Conservation (phyloP, 1,140 invertebrate genomes). For the Protaetia brevitarsis region DNA sequence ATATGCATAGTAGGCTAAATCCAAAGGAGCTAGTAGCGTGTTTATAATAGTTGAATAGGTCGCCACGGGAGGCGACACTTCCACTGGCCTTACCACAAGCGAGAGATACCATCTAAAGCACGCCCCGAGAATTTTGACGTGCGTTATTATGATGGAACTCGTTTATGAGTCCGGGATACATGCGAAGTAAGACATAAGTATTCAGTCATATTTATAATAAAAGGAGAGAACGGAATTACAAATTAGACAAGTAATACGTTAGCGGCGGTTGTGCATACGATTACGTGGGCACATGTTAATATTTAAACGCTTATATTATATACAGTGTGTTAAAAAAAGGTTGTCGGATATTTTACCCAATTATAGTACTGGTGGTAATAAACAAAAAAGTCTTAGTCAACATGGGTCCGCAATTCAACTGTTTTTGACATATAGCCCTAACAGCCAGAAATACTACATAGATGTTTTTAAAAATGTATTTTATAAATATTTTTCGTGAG, state of each 20-base stretch:
- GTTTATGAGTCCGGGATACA: constrained; percentile 27
- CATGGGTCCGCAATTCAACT: no score
- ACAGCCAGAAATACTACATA: no score
- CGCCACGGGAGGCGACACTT: constrained; percentile 41
- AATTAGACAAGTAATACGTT: constrained; percentile 21
- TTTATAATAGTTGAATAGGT: constrained; percentile 42
- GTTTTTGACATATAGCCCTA: no score
- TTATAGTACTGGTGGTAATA: no score
- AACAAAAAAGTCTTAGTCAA: no score
- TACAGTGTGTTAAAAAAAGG: neutral
- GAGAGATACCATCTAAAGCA: constrained; percentile 39
- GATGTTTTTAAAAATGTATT: no score
- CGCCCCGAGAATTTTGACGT: constrained; percentile 39
- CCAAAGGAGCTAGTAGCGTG: constrained; percentile 32
- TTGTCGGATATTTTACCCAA: no score
- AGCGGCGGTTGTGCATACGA: neutral
- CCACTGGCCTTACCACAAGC: constrained; percentile 31
- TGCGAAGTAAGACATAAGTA: constrained; percentile 22
- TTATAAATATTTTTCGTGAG: no score
- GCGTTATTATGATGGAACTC: constrained; percentile 34
- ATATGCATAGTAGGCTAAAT: constrained; percentile 14
- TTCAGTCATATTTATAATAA: constrained; percentile 23
- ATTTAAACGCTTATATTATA: neutral
- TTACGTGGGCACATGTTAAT: neutral
- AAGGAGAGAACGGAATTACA: constrained; percentile 22